Evolutionary conservation across 2,113 vertebrate species (phyloP).

Genomic region (Chionomys nivalis): DNA sequence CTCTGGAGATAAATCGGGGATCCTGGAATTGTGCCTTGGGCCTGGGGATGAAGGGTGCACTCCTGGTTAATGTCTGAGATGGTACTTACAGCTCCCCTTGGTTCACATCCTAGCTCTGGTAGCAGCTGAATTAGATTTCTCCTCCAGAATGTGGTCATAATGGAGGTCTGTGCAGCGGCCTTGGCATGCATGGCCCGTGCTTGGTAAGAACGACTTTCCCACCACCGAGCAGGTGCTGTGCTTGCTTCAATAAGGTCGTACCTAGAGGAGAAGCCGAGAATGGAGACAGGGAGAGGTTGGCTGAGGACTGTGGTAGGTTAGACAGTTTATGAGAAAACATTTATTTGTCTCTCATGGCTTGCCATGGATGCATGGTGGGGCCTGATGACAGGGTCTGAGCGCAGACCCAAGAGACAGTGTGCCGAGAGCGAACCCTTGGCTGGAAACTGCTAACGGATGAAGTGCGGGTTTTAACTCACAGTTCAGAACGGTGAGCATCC

Average conservation of each 20-base stretch:
- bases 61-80: not conserved
- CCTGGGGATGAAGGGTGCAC: not conserved
- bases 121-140: not conserved
- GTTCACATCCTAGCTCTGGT: not conserved
- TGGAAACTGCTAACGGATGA: not conserved
- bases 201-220: not conserved
- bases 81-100: not conserved
- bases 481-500: not conserved
- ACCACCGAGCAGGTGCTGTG: not conserved
- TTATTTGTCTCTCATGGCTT: accelerated
- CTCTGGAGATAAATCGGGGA: not conserved
- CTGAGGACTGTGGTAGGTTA: not conserved
- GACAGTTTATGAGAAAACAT: not conserved
- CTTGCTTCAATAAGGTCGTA: not conserved
- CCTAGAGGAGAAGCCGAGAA: too few species aligned
- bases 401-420: not conserved
- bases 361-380: too few species aligned
- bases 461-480: not conserved
- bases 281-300: not conserved
- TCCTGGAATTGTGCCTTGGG: not conserved
- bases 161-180: not conserved
- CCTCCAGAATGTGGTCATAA: not conserved
- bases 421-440: not conserved
- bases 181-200: accelerated
- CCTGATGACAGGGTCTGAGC: not conserved